A percentile compares a stretch with the other conserved stretches of the same genome.
Evolutionary conservation across 1,140 invertebrate genomes (phyloP).

Genomic region (Aplysia californica): DNA sequence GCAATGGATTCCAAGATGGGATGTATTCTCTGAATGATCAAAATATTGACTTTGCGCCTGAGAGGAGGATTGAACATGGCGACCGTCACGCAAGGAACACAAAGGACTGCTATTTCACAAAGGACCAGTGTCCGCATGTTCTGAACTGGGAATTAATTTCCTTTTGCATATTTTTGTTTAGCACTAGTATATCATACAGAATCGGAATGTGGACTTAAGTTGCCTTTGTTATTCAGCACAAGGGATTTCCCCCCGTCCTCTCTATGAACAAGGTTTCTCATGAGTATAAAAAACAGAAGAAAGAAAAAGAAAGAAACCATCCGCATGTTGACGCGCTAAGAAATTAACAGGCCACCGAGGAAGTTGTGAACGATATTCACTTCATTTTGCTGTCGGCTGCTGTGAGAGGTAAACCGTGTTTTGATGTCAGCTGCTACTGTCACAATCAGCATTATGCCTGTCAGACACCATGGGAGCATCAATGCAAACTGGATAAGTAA

Average conservation of each 20-base stretch:
- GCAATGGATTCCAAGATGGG: not conserved
- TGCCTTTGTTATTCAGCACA: not conserved
- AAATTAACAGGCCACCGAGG: no score
- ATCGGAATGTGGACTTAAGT: slow-evolving; percentile 19
- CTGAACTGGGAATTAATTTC: slow-evolving; percentile 4
- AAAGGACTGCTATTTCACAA: slow-evolving; percentile 28
- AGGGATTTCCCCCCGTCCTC: not conserved
- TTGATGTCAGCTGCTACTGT: slow-evolving; percentile 12
- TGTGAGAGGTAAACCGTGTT: no score
- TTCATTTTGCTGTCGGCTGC: no score
- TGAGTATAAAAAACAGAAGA: slow-evolving; percentile 22
- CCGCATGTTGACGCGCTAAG: slow-evolving; percentile 25
- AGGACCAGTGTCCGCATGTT: slow-evolving; percentile 4
- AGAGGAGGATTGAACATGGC: slow-evolving; percentile 27
- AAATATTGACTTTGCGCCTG: not conserved
- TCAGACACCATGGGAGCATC: slow-evolving; percentile 24
- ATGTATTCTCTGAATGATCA: not conserved
- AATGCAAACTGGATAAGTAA: slow-evolving; percentile 31
- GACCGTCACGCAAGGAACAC: slow-evolving; percentile 30
- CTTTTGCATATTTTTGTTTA: not conserved
- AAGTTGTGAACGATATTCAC: no score
- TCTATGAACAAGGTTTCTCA: slow-evolving; percentile 5
- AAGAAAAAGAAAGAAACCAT: slow-evolving; percentile 24
- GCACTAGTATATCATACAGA: not conserved
- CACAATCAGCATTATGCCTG: slow-evolving; percentile 28